Evolutionary conservation across 92 coral and sea anemone genomes (phyloP).

Genomic region (Epizoanthus fatuus): DNA sequence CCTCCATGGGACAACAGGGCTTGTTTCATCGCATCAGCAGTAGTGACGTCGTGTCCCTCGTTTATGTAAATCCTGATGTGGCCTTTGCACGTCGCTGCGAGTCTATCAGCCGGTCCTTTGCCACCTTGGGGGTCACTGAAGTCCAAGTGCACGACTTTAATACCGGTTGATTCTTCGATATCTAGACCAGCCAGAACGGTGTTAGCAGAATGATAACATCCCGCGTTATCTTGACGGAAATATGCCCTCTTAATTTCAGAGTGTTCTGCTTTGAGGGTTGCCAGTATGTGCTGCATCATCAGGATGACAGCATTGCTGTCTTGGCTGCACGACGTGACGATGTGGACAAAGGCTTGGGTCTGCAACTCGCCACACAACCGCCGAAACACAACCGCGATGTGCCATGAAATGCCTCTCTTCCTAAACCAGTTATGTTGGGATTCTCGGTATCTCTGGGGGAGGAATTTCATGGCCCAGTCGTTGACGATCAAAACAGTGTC

Average conservation of each 20-base stretch:
- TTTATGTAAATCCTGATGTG: constrained; percentile 25
- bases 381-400: constrained; percentile 32
- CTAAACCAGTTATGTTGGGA: constrained; percentile 33
- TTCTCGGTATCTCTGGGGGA: constrained; percentile 35
- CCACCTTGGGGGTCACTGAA: constrained; percentile 52
- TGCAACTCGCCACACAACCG: not conserved
- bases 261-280: constrained; percentile 28
- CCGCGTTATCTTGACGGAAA: constrained; percentile 48
- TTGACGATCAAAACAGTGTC: constrained; percentile 2
- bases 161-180: constrained; percentile 28
- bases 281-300: constrained; percentile 19
- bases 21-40: constrained; percentile 14
- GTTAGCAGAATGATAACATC: constrained; percentile 42
- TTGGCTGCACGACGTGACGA: constrained; percentile 13
- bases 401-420: constrained; percentile 50
- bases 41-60: constrained; percentile 45
- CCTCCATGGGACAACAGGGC: constrained; percentile 36
- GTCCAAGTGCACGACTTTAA: constrained; percentile 24
- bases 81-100: constrained; percentile 42
- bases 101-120: constrained; percentile 35
- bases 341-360: constrained; percentile 14
- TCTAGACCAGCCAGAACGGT: constrained; percentile 22
- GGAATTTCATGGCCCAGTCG: constrained; percentile 52
- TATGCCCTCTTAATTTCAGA: constrained; percentile 31
- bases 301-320: constrained; percentile 5